Base-by-base conservation (phyloP, 92 coral and sea anemone species). In the Palythoa grandis region DNA sequence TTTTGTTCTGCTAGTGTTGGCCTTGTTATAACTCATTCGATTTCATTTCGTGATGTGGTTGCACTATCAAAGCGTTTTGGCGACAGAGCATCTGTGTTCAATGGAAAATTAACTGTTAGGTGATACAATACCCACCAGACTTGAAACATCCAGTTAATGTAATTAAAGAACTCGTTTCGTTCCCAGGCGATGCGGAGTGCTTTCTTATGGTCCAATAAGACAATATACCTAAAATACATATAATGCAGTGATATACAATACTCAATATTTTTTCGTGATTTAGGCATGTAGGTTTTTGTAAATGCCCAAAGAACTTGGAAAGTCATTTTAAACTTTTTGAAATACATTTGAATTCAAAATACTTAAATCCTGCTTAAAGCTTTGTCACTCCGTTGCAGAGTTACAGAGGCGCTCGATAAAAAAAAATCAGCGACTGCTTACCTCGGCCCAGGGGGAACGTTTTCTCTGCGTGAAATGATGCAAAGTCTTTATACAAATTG, bases 151-250 rank as follows among this genome's bases (percentile, higher is more conserved):
- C 73, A 35, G 73, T 19, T 22, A 65, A 19, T 65, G 83, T 65
- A 78, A 61, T 80, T 66, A 80, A 63, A 43, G 85, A 65, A 66
- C 85, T 65, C 25, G 39, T 79, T 76, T 76, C 66, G 24, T 65
- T 40, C 69, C 69, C 57, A 22, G 82, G 37, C 82, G 24, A 40
- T 52, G n/a, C 7, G 50, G 29, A 80, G 35, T 68, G 73, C 2
- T 61, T 61, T 29, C 12, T 38, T 38, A 58, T 11, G 17, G 39
- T 77, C 39, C 60, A 13, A 23, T 15, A 16, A 43, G 43, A 13
- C 53, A 40, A 52, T 24, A 16, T 50, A 40, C 22, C 23, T 38
- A 19, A 23, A 19, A 38, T n/a, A 15, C n/a, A 10, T 47, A 61
- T 20, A 54, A 60, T 29, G 35, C 35, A 29, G 50, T 43, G 50